phyloP scores from a whole-genome alignment of 2,797 vertebrate species.

The Numenius phaeopus region DNA sequence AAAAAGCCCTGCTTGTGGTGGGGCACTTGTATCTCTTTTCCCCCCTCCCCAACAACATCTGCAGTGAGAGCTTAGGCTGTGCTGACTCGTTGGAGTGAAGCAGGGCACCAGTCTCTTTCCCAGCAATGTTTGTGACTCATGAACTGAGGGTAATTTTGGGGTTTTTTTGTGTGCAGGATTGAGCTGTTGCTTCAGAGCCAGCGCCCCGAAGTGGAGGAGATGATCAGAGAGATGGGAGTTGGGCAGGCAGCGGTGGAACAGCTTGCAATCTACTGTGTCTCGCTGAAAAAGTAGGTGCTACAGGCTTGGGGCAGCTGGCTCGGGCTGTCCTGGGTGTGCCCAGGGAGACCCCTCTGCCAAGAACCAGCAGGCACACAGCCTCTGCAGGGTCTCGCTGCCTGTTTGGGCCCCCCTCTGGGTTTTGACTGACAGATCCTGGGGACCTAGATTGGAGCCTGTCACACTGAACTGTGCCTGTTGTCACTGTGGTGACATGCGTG shows the following conservation, averaged over 20 bases:
- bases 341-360: not conserved
- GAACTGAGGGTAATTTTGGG: not conserved
- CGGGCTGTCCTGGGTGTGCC: not conserved
- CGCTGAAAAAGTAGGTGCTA: constrained; percentile 92
- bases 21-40: not conserved
- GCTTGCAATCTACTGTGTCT: constrained; percentile 94
- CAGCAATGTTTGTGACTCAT: not conserved
- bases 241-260: constrained; percentile 92
- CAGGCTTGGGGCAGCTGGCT: not conserved
- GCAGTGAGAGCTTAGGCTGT: not conserved
- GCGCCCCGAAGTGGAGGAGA: constrained; percentile 92
- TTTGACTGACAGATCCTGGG: constrained; percentile 38
- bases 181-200: constrained; percentile 91
- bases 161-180: constrained; percentile 79
- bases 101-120: not conserved
- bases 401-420: not conserved
- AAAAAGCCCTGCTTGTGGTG: not conserved
- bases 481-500: constrained; percentile 44
- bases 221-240: constrained; percentile 93
- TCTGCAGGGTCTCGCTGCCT: rapidly evolving
- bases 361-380: rapidly evolving
- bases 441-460: constrained; percentile 52
- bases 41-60: rapidly evolving
- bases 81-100: not conserved
- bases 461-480: constrained; percentile 28